Conservation (phyloP, 2,113 vertebrate species). For the Silurus meridionalis region DNA sequence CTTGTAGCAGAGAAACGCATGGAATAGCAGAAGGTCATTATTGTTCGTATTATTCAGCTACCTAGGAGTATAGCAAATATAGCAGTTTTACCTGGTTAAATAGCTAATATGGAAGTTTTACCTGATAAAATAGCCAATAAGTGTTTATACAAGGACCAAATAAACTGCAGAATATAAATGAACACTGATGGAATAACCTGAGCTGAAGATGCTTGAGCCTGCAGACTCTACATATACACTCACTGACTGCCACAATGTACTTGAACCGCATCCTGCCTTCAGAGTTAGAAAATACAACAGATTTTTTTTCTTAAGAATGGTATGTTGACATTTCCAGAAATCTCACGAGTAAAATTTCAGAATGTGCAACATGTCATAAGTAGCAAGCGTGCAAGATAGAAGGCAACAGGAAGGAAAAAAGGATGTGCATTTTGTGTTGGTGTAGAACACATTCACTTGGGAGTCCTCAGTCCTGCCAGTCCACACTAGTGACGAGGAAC, state of each 20-base stretch:
- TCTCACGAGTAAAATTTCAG: not conserved
- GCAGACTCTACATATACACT: not conserved
- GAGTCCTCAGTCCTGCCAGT: conserved; percentile 1
- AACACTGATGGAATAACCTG: not conserved
- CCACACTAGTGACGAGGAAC: not conserved
- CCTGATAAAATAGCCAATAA: not conserved
- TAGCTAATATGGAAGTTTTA: not conserved
- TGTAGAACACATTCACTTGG: conserved; percentile 18
- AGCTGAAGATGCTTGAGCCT: not conserved
- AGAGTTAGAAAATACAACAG: not conserved
- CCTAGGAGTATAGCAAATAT: too few species aligned
- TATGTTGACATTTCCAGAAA: not conserved
- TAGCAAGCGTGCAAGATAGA: not conserved
- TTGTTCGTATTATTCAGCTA: too few species aligned
- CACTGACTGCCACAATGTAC: not conserved
- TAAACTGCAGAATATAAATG: not conserved
- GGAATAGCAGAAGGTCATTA: too few species aligned
- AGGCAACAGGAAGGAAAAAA: not conserved
- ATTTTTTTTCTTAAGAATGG: not conserved
- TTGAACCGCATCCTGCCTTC: not conserved
- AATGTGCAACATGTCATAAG: not conserved
- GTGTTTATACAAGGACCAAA: not conserved
- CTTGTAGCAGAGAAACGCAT: not conserved
- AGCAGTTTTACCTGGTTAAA: too few species aligned
- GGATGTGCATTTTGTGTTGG: conserved; percentile 5